Conservation (phyloP, 1,140 invertebrate species). For the Pseudomyrmex gracilis region DNA sequence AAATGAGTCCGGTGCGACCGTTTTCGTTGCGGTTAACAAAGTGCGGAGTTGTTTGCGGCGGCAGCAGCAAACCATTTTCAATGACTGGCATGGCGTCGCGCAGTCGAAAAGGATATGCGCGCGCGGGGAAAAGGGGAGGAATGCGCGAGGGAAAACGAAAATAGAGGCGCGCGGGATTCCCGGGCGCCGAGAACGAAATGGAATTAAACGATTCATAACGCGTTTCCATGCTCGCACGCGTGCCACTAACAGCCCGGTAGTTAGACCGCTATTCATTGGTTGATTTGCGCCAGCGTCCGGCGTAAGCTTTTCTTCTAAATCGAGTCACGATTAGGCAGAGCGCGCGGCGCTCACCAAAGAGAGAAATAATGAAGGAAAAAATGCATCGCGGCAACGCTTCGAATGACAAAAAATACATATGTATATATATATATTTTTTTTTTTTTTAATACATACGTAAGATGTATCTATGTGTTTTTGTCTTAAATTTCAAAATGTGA, state of each 20-base stretch:
- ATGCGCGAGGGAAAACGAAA: conserved; percentile 63
- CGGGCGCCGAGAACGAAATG: conserved; percentile 70
- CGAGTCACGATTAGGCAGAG: conserved; percentile 55
- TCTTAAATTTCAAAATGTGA: not conserved
- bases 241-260: conserved; percentile 75
- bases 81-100: conserved; percentile 47
- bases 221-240: conserved; percentile 67
- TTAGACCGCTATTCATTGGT: conserved; percentile 76
- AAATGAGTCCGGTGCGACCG: conserved; percentile 19
- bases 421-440: not conserved
- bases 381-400: not conserved
- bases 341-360: not conserved
- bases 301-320: conserved; percentile 57
- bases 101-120: conserved; percentile 12
- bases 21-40: conserved; percentile 57
- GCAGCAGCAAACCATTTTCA: conserved; percentile 57
- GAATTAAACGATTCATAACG: conserved; percentile 79
- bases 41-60: conserved; percentile 36
- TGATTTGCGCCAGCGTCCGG: conserved; percentile 36
- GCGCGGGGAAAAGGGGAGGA: not conserved
- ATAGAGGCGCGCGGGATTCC: conserved; percentile 56
- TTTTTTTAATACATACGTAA: no score
- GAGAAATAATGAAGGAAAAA: not conserved
- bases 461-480: no score
- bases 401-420: not conserved